Conservation (phyloP, 2,797 vertebrate genomes). For the Ctenochaetus hawaiiensis region DNA sequence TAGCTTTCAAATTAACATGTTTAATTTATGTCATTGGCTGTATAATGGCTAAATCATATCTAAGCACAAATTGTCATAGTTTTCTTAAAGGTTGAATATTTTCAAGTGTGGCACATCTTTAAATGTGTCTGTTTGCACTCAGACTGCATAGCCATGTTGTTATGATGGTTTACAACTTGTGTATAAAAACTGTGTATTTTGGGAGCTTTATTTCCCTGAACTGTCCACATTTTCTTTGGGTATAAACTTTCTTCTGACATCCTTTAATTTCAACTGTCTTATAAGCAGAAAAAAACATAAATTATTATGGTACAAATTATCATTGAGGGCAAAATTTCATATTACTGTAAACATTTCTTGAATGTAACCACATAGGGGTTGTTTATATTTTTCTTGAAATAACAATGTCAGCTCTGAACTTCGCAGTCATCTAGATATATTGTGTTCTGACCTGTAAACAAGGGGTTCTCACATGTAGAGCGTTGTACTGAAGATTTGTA, state of each 20-base stretch:
- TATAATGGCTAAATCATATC: conserved; percentile 63
- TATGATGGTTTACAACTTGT: conserved; percentile 55
- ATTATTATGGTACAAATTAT: conserved; percentile 48
- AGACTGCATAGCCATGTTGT: conserved; percentile 54
- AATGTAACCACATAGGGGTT: conserved; percentile 62
- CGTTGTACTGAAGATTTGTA: conserved; percentile 30
- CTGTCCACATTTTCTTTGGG: conserved; percentile 35
- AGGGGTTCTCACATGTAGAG: conserved; percentile 27
- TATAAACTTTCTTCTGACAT: conserved; percentile 33
- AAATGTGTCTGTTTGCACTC: conserved; percentile 61
- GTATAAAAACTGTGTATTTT: conserved; percentile 59
- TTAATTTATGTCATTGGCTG: conserved; percentile 80
- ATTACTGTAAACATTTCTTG: conserved; percentile 49
- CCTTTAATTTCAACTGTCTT: conserved; percentile 36
- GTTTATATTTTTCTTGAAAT: conserved; percentile 55
- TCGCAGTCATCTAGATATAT: conserved; percentile 33
- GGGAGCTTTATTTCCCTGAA: conserved; percentile 49
- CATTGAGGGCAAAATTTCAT: conserved; percentile 33
- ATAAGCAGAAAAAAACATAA: conserved; percentile 24
- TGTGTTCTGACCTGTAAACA: conserved; percentile 26
- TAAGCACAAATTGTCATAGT: conserved; percentile 76
- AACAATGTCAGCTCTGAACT: conserved; percentile 33
- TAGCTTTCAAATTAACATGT: conserved; percentile 68
- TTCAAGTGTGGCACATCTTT: conserved; percentile 53
- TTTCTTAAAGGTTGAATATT: conserved; percentile 47